Base-by-base conservation (phyloP, 1,140 invertebrate genomes). In the Sminthurinus signatus region DNA sequence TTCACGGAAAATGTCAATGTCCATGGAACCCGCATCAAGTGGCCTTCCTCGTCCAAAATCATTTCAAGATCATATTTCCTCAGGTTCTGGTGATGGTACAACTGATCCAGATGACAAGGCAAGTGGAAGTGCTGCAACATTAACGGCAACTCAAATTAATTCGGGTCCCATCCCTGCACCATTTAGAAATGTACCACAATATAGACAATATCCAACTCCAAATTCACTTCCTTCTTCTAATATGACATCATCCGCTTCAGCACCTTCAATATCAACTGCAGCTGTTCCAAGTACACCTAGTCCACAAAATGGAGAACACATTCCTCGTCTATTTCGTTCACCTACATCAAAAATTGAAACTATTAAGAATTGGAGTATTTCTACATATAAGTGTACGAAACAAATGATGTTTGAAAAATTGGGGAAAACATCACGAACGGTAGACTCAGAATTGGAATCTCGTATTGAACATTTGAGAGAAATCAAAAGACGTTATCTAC, bases 361-460 rank as follows among this genome's bases (percentile, higher is more conserved):
- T 39, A 80, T 97, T 43, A 92, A 91, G 76, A 92, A 91, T 74
- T 98, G 95, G 95, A 91, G 92, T 73, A 89, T 96, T 74, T 95
- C 93, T 60, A 96, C 94, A 1, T 97, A 95, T 75, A 97, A 97
- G 78, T 97, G 93, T 75, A 96, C 93, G 0, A 90, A 90, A 70
- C 94, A 98, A 76, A 81, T 95, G 46, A 86, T 98, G 77, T 91
- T 93, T 73, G 93, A 97, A 76, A 94, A 92, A 78, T 79, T 97
- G 48, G 94, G 94, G 2, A 96, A 96, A 80, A 87, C 89, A 42
- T 91, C 91, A 17, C 81, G 91, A 64, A 96, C 93, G 36, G 86
- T 93, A 60, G 91, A 96, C 78, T 84, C 88, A 71, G 93, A 96
- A 77, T 76, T 97, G 63, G 93, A 98, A 81, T 83, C 85, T 23